Conservation (phyloP, 2,797 vertebrate species). For the Gobio occitaniae region DNA sequence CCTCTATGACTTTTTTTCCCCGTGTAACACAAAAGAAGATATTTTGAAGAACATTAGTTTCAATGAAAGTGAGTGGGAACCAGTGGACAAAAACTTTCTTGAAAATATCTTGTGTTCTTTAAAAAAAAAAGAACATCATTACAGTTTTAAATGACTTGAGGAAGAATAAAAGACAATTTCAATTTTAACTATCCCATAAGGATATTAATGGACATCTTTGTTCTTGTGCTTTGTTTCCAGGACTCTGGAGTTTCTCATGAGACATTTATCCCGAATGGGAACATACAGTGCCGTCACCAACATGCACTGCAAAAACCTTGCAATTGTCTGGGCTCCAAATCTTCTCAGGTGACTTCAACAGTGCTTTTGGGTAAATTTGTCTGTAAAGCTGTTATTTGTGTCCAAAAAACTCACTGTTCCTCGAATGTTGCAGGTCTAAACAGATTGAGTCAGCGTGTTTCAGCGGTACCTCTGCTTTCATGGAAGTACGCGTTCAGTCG, state of each 20-base stretch:
- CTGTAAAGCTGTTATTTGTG: background rate
- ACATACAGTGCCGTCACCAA: slow-evolving; percentile 96
- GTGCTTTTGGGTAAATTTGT: background rate
- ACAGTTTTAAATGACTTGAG: background rate
- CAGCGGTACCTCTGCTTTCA: slow-evolving; percentile 95
- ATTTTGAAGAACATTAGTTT: background rate
- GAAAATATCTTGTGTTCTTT: no score
- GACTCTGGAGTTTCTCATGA: slow-evolving; percentile 98
- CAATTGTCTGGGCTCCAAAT: slow-evolving; percentile 98
- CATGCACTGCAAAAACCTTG: slow-evolving; percentile 98
- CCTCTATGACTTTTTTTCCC: background rate
- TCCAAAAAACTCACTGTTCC: background rate
- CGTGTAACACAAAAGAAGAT: background rate
- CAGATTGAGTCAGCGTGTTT: slow-evolving; percentile 98
- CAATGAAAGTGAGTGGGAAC: no score
- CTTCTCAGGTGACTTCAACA: slow-evolving; percentile 85
- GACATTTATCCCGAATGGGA: slow-evolving; percentile 92
- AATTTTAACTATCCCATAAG: background rate
- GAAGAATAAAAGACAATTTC: background rate
- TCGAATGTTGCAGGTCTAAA: slow-evolving; percentile 84
- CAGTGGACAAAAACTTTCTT: background rate
- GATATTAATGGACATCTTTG: background rate
- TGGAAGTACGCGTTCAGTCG: slow-evolving; percentile 98
- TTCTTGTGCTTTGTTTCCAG: slow-evolving; percentile 73
- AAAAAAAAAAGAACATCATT: background rate